phyloP scores from a whole-genome alignment of 2,888 invertebrate genomes.

The Tinea semifulvella region DNA sequence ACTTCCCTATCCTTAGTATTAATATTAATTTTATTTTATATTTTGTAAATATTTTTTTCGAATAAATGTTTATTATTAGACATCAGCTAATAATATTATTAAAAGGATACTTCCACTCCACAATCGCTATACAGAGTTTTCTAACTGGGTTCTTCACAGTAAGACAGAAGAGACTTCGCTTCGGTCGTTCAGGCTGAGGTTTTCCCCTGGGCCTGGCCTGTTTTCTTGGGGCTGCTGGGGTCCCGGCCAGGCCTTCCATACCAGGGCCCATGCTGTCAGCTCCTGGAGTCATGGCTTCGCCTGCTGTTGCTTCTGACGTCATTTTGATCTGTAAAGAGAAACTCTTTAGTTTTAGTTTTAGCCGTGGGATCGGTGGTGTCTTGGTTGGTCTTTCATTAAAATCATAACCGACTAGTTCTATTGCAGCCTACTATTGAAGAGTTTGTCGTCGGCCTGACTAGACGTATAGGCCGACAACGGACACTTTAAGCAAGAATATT shows the following conservation, averaged over 20 bases:
- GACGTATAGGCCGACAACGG: no score
- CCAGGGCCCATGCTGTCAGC: constrained; percentile 32
- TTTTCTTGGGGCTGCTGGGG: constrained; percentile 44
- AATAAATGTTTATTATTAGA: no score
- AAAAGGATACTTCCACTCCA: constrained; percentile 99
- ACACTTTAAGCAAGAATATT: no score
- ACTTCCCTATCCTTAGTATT: no score
- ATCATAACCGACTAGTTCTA: no score
- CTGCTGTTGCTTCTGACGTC: constrained; percentile 39
- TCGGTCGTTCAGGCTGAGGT: constrained; percentile 89
- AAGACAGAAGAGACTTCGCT: constrained; percentile 90
- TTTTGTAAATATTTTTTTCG: no score
- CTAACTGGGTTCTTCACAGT: constrained; percentile 93
- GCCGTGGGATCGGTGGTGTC: not conserved
- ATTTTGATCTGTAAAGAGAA: constrained; percentile 49
- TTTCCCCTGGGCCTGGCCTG: constrained; percentile 77
- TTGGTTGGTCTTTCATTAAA: not conserved
- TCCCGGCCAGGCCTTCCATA: constrained; percentile 25
- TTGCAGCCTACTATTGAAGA: no score
- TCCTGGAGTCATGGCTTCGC: constrained; percentile 29
- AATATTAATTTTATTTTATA: no score
- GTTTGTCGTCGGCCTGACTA: no score
- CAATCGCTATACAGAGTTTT: constrained; percentile 94
- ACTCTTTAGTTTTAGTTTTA: not conserved
- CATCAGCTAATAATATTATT: constrained; percentile 15